These are phyloP conservation scores for Megalops atlanticus DNA, from an alignment of 2,113 vertebrate genomes.

Conservation along the genomic window DNA sequence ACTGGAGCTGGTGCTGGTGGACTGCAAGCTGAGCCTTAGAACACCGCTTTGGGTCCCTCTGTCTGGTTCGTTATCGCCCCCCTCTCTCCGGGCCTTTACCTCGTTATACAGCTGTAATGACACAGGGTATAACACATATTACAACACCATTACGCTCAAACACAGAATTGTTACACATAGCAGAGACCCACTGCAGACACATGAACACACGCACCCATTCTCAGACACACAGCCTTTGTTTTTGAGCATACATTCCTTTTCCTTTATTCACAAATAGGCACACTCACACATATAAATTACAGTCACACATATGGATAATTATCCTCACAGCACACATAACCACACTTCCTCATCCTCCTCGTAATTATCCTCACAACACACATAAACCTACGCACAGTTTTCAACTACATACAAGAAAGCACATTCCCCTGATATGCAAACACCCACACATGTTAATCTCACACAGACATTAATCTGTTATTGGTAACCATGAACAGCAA, in stretches of 20 bases:
- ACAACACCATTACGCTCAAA: not conserved
- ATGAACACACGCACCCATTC: not conserved
- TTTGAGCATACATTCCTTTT: not conserved
- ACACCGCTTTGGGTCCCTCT: conserved; percentile 53
- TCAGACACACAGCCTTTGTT: not conserved
- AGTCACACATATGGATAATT: too few relatives aligned
- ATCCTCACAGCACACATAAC: too few relatives aligned
- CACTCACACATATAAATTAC: too few relatives aligned
- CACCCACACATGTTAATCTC: not conserved
- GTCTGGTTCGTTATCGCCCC: conserved; percentile 51
- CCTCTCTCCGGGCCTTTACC: conserved; percentile 81
- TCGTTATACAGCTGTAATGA: conserved; percentile 85
- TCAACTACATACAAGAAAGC: not conserved
- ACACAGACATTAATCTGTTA: not conserved
- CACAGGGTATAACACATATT: not conserved
- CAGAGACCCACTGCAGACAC: not conserved
- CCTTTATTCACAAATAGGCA: too few relatives aligned
- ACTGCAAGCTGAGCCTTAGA: conserved; percentile 65
- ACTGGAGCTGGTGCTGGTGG: conserved; percentile 62
- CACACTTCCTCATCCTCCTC: too few relatives aligned
- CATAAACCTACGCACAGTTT: not conserved
- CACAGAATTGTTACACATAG: not conserved
- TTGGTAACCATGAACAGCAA: too few relatives aligned
- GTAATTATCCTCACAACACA: too few relatives aligned
- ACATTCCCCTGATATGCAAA: not conserved